Conservation (phyloP, 2,888 invertebrate species). For the Tetranychus piercei region DNA sequence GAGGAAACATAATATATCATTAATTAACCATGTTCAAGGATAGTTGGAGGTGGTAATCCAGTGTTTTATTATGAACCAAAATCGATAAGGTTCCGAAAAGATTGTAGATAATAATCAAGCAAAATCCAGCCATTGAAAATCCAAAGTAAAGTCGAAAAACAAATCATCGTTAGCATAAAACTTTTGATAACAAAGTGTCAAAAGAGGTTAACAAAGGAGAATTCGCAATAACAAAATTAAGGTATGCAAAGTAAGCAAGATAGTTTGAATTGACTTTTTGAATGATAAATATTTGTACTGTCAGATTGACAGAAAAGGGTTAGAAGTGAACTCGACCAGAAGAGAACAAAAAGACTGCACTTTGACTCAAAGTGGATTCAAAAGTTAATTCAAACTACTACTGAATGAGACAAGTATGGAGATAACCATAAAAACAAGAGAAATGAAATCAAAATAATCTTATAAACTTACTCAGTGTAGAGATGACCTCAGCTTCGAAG, state of each 20-base stretch:
- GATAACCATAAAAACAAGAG: not conserved
- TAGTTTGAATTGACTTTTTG: too few species aligned
- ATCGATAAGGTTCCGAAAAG: not conserved
- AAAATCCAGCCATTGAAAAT: constrained; percentile 7
- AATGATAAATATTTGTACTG: not conserved
- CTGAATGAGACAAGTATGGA: not conserved
- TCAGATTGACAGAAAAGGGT: not conserved
- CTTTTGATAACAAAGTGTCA: not conserved
- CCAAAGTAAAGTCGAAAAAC: not conserved
- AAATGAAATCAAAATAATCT: not conserved
- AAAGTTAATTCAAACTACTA: not conserved
- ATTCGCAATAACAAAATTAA: too few species aligned
- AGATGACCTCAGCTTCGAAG: constrained; percentile 80
- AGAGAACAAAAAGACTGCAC: not conserved
- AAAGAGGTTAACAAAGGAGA: not conserved
- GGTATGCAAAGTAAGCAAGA: too few species aligned
- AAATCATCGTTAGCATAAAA: not conserved
- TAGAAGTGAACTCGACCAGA: not conserved
- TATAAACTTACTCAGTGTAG: constrained; percentile 49
- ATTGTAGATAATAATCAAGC: not conserved
- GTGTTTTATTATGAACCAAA: not conserved
- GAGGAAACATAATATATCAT: constrained; percentile 22
- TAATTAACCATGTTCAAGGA: not conserved
- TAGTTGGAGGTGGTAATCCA: not conserved
- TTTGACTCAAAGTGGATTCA: not conserved